Evolutionary conservation across 92 coral and sea anemone genomes (phyloP).

Genomic region (Bergia sp.): DNA sequence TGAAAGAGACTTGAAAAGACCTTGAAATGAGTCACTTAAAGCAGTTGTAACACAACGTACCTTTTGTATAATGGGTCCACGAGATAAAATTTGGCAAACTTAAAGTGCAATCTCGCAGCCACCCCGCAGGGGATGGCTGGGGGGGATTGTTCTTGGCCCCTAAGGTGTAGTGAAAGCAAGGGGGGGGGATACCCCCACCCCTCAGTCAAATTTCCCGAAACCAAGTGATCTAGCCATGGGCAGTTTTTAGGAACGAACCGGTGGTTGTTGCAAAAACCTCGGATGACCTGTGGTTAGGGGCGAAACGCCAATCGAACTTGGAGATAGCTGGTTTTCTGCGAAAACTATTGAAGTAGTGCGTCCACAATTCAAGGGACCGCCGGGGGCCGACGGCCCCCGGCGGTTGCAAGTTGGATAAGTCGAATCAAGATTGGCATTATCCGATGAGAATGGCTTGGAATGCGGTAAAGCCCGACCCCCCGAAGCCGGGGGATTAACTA

Average conservation of each 20-base stretch:
- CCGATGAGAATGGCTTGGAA: slow-evolving; percentile 49
- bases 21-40: slow-evolving; percentile 79
- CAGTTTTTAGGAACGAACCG: slow-evolving; percentile 71
- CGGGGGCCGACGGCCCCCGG: too few species aligned
- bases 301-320: slow-evolving; percentile 89
- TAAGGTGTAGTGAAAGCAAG: slow-evolving; percentile 85
- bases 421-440: slow-evolving; percentile 31
- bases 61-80: slow-evolving; percentile 95
- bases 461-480: slow-evolving; percentile 74
- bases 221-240: slow-evolving; percentile 94
- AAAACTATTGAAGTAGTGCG: slow-evolving; percentile 84
- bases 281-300: slow-evolving; percentile 92
- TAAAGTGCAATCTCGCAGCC: slow-evolving; percentile 44
- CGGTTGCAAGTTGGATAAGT: slow-evolving; percentile 33
- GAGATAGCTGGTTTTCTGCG: slow-evolving; percentile 90
- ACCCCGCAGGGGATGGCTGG: slow-evolving; percentile 25
- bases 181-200: too few species aligned
- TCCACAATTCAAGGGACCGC: slow-evolving; percentile 25
- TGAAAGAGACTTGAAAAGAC: slow-evolving; percentile 88
- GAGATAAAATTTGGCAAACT: slow-evolving; percentile 92
- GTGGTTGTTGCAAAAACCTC: slow-evolving; percentile 93
- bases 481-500: slow-evolving; percentile 75
- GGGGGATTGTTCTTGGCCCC: slow-evolving; percentile 45
- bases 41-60: slow-evolving; percentile 83
- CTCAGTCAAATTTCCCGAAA: slow-evolving; percentile 92